Base-by-base conservation (phyloP, 2,888 invertebrate genomes). In the Ochlodes sylvanus region DNA sequence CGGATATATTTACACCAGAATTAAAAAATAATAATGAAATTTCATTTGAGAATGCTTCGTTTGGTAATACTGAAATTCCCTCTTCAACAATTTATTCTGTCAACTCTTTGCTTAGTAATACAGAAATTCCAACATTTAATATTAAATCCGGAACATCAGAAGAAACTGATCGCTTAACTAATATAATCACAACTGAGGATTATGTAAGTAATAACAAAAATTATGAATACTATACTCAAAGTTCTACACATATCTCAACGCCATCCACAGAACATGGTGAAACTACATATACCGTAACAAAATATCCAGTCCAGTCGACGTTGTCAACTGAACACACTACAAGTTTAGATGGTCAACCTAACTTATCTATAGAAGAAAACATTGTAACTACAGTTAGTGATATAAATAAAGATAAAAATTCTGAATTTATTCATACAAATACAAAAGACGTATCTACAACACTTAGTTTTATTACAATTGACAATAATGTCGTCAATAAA, bases 101-200 rank as follows among this genome's bases (percentile, higher is more conserved):
- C 3, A 19, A 10, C 50, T 9, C 50, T 50, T 7, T 9, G 9
- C 7, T 50, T 19, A 50, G 17, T 52, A 27, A 27, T 14, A 52
- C 52, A 21, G 21, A 27, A 14, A 27, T 12, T 21, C 52, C 52
- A 27, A 6, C 7, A 14, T 14, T 52, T 14, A 52, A 27, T 14
- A 52, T 52, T 9, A 52, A 52, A 2, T 52, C 52, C 10, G 52
- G 52, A 52, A 52, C 52, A 21, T 52, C 52, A 52, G 27, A 52
- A 27, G 52, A 52, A 52, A 52, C 6, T 52, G 21, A 52, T 14
- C 4, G 9, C 7, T 14, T 21, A 27, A 14, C 27, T 27, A 14
- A 52, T 27, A 52, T 52, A 14, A 27, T 52, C 14, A 52, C 21
- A 14, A 52, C 52, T 21, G 21, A 52, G 2, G 21, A 27, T 27